Evolutionary conservation across 2,113 vertebrate genomes (phyloP), one percentile per base, ranked within the genome.

Genomic region (Alethe castanea): DNA sequence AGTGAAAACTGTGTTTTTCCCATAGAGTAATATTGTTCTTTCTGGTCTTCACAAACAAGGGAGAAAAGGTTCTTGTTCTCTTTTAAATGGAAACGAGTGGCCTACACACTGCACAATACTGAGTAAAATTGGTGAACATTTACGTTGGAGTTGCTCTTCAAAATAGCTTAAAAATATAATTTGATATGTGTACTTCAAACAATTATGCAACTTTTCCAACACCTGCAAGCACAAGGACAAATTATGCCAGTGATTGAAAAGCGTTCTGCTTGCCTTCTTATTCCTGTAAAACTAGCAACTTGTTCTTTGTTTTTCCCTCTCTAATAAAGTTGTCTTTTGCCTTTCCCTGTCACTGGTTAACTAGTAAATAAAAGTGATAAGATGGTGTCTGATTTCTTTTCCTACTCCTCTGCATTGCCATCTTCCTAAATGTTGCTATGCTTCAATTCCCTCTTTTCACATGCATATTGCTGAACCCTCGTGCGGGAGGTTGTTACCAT

Each of bases 301-400:
- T 45, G 2, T 29, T 72, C 18, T 50, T 59, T 25, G 1, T 28
- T 31, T 60, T 19, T 1, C 4, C 25, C 3, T 6, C 5, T 20
- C 22, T 24, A 42, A 65, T 62, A 59, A 45, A 44, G 7, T 64
- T 52, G 10, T 28, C 15, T 67, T 38, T 61, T 82, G 4, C 9
- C 48, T 71, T 82, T 62, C 40, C 78, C 33, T 59, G 10, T 50
- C 35, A 59, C 29, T 11, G 54, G 31, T 28, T 67, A 84, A 35
- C 47, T 74, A 88, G 14, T 36, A 81, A 73, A 69, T 24, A 81
- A 76, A 81, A 69, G 23, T 16, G 5, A 11, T 71, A 52, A 66
- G 38, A 8, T 48, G 26, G 19, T 66, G 7, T n/a, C 35, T 81
- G 38, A 33, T 62, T 81, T 73, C 12, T 78, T 84, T 85, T 26